Evolutionary conservation across 2,797 vertebrate genomes (phyloP).

Genomic region (Hippoglossus hippoglossus): DNA sequence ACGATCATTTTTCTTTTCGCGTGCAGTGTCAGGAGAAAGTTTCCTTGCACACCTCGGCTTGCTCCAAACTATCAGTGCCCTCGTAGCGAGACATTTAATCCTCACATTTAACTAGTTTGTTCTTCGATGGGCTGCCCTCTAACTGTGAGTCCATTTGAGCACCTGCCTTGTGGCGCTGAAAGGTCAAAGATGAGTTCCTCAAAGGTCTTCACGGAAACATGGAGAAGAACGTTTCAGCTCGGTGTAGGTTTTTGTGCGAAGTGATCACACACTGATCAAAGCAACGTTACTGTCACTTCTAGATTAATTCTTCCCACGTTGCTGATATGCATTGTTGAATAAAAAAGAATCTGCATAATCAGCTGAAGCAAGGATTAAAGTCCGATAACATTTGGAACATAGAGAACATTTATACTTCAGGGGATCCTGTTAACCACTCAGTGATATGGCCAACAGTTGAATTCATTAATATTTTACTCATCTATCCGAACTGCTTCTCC

Average conservation of each 20-base stretch:
- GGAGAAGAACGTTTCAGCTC: conserved; percentile 14
- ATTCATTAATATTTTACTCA: conserved; percentile 39
- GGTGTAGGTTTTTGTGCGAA: not conserved
- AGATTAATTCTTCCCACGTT: conserved; percentile 6
- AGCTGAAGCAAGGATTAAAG: conserved; percentile 15
- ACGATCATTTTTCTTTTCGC: conserved; percentile 19
- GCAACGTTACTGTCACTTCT: not conserved
- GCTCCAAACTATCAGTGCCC: not conserved
- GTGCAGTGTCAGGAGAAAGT: not conserved
- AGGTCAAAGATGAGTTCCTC: conserved; percentile 74
- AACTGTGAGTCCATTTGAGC: conserved; percentile 39
- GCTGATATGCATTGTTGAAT: conserved; percentile 6
- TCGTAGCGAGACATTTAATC: conserved; percentile 18
- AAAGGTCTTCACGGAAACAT: conserved; percentile 56
- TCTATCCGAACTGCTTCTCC: conserved; percentile 21
- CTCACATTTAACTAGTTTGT: conserved; percentile 7
- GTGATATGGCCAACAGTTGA: conserved; percentile 16
- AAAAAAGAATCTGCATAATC: conserved; percentile 15
- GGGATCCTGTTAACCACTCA: conserved; percentile 16
- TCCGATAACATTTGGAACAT: conserved; percentile 36
- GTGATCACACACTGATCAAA: not conserved
- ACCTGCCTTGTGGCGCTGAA: conserved; percentile 42
- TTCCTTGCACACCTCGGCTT: not conserved
- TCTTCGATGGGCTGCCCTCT: conserved; percentile 3
- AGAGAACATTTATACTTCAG: conserved; percentile 46